phyloP scores from a whole-genome alignment of 2,797 vertebrate genomes.

The Melopsittacus undulatus region DNA sequence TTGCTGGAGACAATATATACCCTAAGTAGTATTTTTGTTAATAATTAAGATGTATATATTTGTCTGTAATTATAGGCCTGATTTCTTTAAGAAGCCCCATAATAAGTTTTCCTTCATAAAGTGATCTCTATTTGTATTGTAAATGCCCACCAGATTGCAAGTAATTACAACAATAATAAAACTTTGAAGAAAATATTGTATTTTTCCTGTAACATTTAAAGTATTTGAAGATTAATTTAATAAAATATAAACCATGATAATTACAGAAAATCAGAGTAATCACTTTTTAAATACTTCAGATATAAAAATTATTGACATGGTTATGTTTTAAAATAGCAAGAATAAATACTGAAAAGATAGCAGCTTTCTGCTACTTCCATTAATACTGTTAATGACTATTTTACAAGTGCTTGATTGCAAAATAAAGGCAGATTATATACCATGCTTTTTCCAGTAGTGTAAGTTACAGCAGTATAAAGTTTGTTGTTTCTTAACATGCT shows the following conservation, averaged over 20 bases:
- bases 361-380: neutral
- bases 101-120: neutral
- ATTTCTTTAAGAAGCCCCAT: neutral
- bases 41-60: conserved; percentile 47
- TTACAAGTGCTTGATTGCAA: conserved; percentile 17
- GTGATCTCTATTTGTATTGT: neutral
- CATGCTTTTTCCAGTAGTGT: conserved; percentile 1
- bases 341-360: conserved; percentile 20
- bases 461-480: conserved; percentile 4
- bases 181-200: neutral
- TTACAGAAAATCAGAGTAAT: conserved; percentile 7
- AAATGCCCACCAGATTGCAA: conserved; percentile 9
- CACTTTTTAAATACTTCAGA: neutral
- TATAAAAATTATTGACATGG: neutral
- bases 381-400: conserved; percentile 14
- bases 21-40: conserved; percentile 22
- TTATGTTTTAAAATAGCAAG: neutral
- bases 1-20: neutral
- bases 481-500: neutral
- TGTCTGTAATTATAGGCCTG: neutral
- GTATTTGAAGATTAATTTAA: conserved; percentile 5
- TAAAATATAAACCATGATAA: neutral
- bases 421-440: conserved; percentile 34
- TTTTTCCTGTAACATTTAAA: conserved; percentile 16
- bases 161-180: conserved; percentile 6